These are phyloP conservation scores for Erynnis tages DNA, from an alignment of 2,888 invertebrate species.

Conservation along the genomic window DNA sequence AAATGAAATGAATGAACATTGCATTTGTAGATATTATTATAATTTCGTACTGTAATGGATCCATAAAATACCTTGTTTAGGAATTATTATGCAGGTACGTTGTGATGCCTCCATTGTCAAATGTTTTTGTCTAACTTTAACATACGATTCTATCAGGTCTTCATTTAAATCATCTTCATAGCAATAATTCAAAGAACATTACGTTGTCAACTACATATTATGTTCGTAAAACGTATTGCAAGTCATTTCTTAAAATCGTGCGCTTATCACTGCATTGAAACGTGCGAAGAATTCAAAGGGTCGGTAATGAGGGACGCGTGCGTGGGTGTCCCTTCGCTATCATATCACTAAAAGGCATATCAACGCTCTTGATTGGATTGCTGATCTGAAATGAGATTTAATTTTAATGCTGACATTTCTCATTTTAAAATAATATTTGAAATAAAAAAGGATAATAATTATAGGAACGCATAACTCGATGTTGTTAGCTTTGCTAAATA, in stretches of 20 bases:
- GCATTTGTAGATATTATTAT: too few relatives aligned
- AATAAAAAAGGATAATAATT: background rate
- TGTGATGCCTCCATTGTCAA: too few relatives aligned
- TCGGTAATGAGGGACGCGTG: constrained; percentile 42
- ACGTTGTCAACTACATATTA: constrained; percentile 23
- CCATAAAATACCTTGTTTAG: too few relatives aligned
- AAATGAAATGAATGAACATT: too few relatives aligned
- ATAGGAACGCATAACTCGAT: too few relatives aligned
- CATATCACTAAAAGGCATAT: constrained; percentile 17
- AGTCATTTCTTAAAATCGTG: constrained; percentile 58
- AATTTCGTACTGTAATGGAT: too few relatives aligned
- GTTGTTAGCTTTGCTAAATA: too few relatives aligned
- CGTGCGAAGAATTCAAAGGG: constrained; percentile 56
- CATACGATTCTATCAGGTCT: too few relatives aligned
- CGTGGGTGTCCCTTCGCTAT: constrained; percentile 27
- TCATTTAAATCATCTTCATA: too few relatives aligned
- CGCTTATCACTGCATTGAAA: constrained; percentile 61
- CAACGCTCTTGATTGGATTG: constrained; percentile 13
- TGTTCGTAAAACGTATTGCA: constrained; percentile 44
- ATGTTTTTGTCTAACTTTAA: too few relatives aligned
- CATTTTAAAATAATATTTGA: background rate
- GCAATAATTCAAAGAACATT: constrained; percentile 21
- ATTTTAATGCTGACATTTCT: background rate
- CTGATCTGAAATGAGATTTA: constrained; percentile 2
- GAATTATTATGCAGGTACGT: too few relatives aligned